phyloP scores from a whole-genome alignment of 2,113 vertebrate genomes.

The Maccullochella peelii region DNA sequence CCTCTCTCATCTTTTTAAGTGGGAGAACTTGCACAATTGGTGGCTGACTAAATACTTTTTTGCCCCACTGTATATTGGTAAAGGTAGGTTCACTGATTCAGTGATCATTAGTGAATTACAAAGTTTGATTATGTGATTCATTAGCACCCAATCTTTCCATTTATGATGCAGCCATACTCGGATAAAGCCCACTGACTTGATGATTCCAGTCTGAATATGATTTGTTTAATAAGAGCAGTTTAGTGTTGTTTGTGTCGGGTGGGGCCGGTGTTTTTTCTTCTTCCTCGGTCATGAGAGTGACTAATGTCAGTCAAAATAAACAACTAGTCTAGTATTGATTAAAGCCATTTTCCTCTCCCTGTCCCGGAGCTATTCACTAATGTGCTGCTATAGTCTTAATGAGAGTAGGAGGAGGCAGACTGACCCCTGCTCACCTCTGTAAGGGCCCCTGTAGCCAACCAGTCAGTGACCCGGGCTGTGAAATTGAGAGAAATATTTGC shows the following conservation, averaged over 20 bases:
- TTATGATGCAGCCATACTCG: neutral
- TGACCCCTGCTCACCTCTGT: constrained; percentile 68
- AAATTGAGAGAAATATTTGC: constrained; percentile 28
- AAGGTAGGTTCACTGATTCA: neutral
- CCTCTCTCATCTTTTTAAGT: too few relatives aligned
- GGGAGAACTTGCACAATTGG: too few relatives aligned
- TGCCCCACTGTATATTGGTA: too few relatives aligned
- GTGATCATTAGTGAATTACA: neutral
- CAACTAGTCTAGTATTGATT: constrained; percentile 64
- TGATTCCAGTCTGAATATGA: neutral
- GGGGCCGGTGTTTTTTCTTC: neutral
- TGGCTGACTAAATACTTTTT: too few relatives aligned
- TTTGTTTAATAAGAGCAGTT: neutral
- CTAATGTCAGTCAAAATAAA: constrained; percentile 68
- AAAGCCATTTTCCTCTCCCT: constrained; percentile 58
- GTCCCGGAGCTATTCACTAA: constrained; percentile 66
- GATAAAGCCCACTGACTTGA: neutral
- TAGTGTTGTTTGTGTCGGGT: neutral
- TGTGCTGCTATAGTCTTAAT: constrained; percentile 76
- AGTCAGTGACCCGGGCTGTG: constrained; percentile 46
- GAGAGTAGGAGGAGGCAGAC: constrained; percentile 66
- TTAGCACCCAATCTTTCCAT: neutral
- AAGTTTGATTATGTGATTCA: neutral
- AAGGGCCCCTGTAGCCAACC: constrained; percentile 45
- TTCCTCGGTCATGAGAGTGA: neutral